Evolutionary conservation across 2,113 vertebrate species (phyloP), one percentile per base, ranked within the genome.

Genomic region (Dendropsophus ebraccatus): DNA sequence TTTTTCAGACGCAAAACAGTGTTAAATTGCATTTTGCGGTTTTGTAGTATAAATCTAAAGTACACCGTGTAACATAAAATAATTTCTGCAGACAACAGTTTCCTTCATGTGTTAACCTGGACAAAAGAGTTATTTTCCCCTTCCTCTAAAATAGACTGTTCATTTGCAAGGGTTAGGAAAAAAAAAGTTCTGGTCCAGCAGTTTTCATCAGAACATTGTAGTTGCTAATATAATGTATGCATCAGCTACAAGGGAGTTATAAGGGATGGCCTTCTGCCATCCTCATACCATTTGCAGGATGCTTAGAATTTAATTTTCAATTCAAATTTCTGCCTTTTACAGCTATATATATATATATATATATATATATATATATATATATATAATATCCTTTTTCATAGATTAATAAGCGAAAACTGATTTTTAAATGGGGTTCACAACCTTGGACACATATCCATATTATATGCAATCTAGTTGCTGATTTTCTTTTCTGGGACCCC

Each of bases 1-100:
- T 77, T 77, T 52, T 77, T 77, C n/a, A 32, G 25, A 30, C 52
- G 49, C 19, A 54, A 30, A 77, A 54, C 74, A 52, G 28, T 54
- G 49, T 77, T 32, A 77, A 77, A 52, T 77, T 52, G 32, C 28
- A 32, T 32, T 77, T 50, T 52, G 14, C 47, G 2, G 11, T 49
- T 47, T 49, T 75, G 47, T 50, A 28, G n/a, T 28, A 45, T 14
- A 75, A 47, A 50, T 6, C 47, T 76, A 10, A 76, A 30, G 32
- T 76, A 17, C n/a, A 30, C 47, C 14, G 45, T 17, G 47, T 49
- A 47, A 49, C 23, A 50, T 50, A 7, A 47, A 76, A 49, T 49
- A n/a, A n/a, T n/a, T n/a, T n/a, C 25, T 6, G 13, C 1, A 41
- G n/a, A n/a, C n/a, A n/a, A n/a, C n/a, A n/a, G 6, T 45, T 76